These are phyloP conservation scores for Oncorhynchus nerka DNA, from an alignment of 2,113 vertebrate genomes.

Conservation along the genomic window DNA sequence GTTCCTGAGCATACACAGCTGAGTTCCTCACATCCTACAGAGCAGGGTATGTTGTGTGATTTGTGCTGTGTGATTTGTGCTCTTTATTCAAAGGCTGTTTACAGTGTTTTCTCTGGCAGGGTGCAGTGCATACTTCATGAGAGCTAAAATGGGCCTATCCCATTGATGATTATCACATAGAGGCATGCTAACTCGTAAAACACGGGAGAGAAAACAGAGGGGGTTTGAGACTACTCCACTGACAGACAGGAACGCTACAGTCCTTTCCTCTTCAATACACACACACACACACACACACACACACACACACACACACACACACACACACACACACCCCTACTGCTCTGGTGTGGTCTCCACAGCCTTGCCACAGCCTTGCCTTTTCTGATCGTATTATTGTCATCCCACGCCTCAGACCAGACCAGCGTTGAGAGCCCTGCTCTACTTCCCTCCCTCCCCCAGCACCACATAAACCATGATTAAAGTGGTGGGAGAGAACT, in stretches of 20 bases:
- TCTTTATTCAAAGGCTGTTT: conserved; percentile 41
- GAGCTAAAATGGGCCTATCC: conserved; percentile 16
- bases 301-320: not conserved
- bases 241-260: conserved; percentile 42
- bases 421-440: conserved; percentile 36
- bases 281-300: not conserved
- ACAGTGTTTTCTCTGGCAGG: conserved; percentile 36
- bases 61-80: conserved; percentile 40
- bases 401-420: conserved; percentile 22
- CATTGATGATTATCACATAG: conserved; percentile 35
- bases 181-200: conserved; percentile 29
- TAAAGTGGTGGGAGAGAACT: not conserved
- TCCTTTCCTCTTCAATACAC: conserved; percentile 34
- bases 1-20: conserved; percentile 47
- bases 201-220: conserved; percentile 30
- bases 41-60: conserved; percentile 46
- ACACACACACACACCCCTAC: conserved; percentile 35
- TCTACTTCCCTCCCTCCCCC: not conserved
- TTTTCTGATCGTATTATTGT: conserved; percentile 67
- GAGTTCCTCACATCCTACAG: conserved; percentile 45
- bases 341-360: conserved; percentile 36
- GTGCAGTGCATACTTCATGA: conserved; percentile 19
- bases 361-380: conserved; percentile 56
- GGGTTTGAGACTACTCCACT: conserved; percentile 52
- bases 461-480: not conserved